phyloP scores from a whole-genome alignment of 2,888 invertebrate genomes.

The Amiota communis region DNA sequence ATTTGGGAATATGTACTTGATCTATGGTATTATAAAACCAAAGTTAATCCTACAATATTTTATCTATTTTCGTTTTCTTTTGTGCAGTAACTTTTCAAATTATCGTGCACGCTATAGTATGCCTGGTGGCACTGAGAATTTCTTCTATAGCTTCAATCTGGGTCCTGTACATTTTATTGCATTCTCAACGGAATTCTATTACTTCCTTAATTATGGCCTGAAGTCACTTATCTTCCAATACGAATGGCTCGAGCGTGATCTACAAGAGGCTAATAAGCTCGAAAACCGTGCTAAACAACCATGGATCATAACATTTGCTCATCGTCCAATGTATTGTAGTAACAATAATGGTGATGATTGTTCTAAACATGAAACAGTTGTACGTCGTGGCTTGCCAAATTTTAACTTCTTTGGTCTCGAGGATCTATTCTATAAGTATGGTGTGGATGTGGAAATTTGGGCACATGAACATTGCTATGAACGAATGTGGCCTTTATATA shows the following conservation, averaged over 20 bases:
- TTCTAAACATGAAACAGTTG: slow-evolving; percentile 77
- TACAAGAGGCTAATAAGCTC: slow-evolving; percentile 81
- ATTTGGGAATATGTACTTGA: too few species aligned
- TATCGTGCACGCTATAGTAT: slow-evolving; percentile 93
- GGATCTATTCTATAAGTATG: slow-evolving; percentile 87
- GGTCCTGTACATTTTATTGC: slow-evolving; percentile 93
- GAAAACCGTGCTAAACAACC: slow-evolving; percentile 83
- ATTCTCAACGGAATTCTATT: slow-evolving; percentile 95
- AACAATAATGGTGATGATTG: slow-evolving; percentile 89
- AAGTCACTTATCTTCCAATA: slow-evolving; percentile 86
- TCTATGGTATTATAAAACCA: too few species aligned
- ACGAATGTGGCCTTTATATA: slow-evolving; percentile 94
- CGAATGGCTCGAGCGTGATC: slow-evolving; percentile 89
- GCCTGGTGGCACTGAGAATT: slow-evolving; percentile 83
- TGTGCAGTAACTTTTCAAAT: slow-evolving; percentile 92
- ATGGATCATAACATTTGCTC: slow-evolving; percentile 89
- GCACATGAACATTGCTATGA: slow-evolving; percentile 99
- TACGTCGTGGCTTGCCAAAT: slow-evolving; percentile 80
- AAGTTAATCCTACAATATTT: too few species aligned
- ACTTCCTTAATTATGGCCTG: slow-evolving; percentile 89
- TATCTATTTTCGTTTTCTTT: background rate
- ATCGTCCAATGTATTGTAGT: slow-evolving; percentile 94
- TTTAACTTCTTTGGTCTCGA: slow-evolving; percentile 83
- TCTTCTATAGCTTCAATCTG: slow-evolving; percentile 90
- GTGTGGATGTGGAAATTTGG: slow-evolving; percentile 95